These are phyloP conservation scores for Otolemur garnettii DNA, from an alignment of 2,113 vertebrate genomes.

Conservation along the genomic window DNA sequence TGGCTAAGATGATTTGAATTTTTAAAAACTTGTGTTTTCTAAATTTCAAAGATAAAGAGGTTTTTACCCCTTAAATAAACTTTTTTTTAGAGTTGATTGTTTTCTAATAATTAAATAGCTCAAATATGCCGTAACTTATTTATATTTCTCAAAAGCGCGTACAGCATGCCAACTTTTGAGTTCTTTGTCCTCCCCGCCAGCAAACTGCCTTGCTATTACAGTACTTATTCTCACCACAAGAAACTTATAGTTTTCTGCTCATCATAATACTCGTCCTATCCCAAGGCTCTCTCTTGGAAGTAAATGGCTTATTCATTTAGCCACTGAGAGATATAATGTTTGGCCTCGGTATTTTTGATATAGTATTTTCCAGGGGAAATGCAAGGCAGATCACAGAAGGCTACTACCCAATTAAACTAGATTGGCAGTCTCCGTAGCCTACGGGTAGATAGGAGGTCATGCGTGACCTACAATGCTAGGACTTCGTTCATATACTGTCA, in stretches of 20 bases:
- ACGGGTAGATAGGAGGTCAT: not conserved
- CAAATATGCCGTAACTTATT: not conserved
- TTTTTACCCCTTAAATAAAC: not conserved
- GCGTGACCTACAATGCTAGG: not conserved
- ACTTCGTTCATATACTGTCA: not conserved
- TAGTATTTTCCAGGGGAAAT: conserved; percentile 9
- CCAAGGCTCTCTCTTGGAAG: conserved; percentile 55
- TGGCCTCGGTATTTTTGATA: conserved; percentile 51
- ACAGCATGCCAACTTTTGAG: not conserved
- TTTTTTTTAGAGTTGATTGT: not conserved
- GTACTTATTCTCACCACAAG: not conserved
- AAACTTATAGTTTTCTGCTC: conserved; percentile 17
- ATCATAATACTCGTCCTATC: not conserved
- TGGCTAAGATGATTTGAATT: not conserved
- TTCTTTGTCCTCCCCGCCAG: not conserved
- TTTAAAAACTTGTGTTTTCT: not conserved
- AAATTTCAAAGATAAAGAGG: not conserved
- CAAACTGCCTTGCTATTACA: not conserved
- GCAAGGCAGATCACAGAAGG: conserved; percentile 50
- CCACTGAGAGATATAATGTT: conserved; percentile 21
- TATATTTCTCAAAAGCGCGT: not conserved
- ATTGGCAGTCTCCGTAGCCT: conserved; percentile 14
- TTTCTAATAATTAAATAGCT: not conserved
- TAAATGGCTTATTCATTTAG: conserved; percentile 57
- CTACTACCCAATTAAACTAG: conserved; percentile 56